These are phyloP conservation scores for Porites lutea DNA, from an alignment of 64 coral and sea anemone genomes.

Conservation along the genomic window DNA sequence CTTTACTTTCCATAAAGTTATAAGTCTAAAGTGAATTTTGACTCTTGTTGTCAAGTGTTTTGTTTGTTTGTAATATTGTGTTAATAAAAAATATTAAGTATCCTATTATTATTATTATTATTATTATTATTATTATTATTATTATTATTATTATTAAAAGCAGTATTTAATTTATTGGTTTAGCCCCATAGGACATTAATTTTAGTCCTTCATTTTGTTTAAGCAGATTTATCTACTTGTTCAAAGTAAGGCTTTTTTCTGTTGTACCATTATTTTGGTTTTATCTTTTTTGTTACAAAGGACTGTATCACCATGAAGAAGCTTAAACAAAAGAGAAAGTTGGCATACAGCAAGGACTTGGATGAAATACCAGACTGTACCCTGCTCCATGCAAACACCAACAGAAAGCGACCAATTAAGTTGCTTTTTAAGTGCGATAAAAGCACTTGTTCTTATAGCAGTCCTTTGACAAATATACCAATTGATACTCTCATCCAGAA, in stretches of 20 bases:
- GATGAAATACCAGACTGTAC: constrained; percentile 10
- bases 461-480: constrained; percentile 24
- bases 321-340: constrained; percentile 34
- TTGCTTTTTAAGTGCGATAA: constrained; percentile 12
- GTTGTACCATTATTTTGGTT: neutral
- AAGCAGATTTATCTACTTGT: too few species aligned
- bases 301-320: neutral
- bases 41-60: too few species aligned
- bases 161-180: too few species aligned
- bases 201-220: too few species aligned
- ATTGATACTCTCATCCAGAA: neutral
- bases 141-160: too few species aligned
- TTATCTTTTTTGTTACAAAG: neutral
- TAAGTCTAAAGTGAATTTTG: too few species aligned
- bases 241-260: too few species aligned
- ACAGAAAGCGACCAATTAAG: constrained; percentile 9
- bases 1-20: neutral
- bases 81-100: too few species aligned
- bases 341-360: constrained; percentile 1
- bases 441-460: neutral
- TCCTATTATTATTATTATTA: too few species aligned
- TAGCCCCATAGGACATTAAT: too few species aligned
- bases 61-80: too few species aligned
- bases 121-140: too few species aligned
- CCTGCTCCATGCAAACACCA: neutral